Evolutionary conservation across 2,797 vertebrate genomes (phyloP).

Genomic region (Amphiprion clarkii): DNA sequence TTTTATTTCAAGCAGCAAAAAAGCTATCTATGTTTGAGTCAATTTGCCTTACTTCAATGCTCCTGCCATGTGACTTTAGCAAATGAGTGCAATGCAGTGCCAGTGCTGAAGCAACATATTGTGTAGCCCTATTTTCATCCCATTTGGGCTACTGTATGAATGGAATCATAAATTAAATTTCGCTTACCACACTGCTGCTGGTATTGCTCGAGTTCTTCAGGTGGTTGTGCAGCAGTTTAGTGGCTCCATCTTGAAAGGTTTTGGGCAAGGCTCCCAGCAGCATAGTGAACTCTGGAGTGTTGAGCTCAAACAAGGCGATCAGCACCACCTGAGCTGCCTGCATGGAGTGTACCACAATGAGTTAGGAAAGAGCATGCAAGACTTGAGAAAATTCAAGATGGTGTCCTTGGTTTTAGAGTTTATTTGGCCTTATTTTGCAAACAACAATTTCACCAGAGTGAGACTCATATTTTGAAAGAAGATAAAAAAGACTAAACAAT

Average conservation of each 20-base stretch:
- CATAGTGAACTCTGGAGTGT: slow-evolving; percentile 99
- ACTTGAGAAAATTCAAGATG: not conserved
- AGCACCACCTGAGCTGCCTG: slow-evolving; percentile 97
- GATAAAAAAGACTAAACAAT: too few species aligned
- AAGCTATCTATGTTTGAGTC: too few species aligned
- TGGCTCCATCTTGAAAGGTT: slow-evolving; percentile 99
- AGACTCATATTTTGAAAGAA: not conserved
- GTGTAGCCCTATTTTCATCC: too few species aligned
- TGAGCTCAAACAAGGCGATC: slow-evolving; percentile 96
- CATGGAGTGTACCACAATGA: slow-evolving; percentile 22
- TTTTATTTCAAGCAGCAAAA: too few species aligned
- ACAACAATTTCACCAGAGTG: not conserved
- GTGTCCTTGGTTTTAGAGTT: slow-evolving; percentile 38
- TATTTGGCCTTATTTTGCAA: not conserved
- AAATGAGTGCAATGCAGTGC: too few species aligned
- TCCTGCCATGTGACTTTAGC: too few species aligned
- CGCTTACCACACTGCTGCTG: slow-evolving; percentile 89
- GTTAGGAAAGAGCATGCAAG: slow-evolving; percentile 24
- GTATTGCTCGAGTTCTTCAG: slow-evolving; percentile 96
- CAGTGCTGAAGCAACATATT: too few species aligned
- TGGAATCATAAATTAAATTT: too few species aligned
- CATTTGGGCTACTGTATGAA: too few species aligned
- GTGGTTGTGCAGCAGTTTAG: slow-evolving; percentile 97
- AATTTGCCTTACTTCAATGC: too few species aligned
- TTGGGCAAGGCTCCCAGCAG: slow-evolving; percentile 98